These are phyloP conservation scores for Porites rus DNA, from an alignment of 92 coral and sea anemone genomes.

Conservation along the genomic window DNA sequence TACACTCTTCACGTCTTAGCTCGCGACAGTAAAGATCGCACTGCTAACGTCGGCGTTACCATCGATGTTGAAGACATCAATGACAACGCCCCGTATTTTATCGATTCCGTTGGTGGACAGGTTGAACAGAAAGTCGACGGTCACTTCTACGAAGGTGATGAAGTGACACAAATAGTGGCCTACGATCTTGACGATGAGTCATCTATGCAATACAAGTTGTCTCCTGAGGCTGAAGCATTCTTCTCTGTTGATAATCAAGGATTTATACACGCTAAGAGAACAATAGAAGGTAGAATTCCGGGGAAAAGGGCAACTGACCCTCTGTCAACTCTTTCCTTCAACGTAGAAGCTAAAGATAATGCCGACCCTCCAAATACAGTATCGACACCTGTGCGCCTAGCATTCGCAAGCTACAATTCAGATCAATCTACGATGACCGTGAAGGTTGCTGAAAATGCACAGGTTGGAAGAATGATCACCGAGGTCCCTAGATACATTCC, in stretches of 20 bases:
- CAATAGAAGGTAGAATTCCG: constrained; percentile 41
- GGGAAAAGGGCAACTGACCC: constrained; percentile 46
- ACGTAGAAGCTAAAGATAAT: constrained; percentile 67
- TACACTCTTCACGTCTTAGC: constrained; percentile 63
- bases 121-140: constrained; percentile 57
- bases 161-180: constrained; percentile 65
- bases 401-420: constrained; percentile 55
- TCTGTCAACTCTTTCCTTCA: constrained; percentile 44
- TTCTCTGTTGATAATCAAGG: constrained; percentile 71
- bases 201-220: constrained; percentile 63
- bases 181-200: constrained; percentile 71
- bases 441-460: constrained; percentile 64
- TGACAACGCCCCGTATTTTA: constrained; percentile 77
- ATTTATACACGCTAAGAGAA: constrained; percentile 50
- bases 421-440: constrained; percentile 51
- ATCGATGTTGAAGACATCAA: constrained; percentile 70
- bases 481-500: constrained; percentile 73
- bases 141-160: constrained; percentile 46
- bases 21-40: constrained; percentile 61
- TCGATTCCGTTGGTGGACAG: constrained; percentile 40
- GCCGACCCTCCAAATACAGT: constrained; percentile 73
- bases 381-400: constrained; percentile 60
- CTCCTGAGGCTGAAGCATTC: constrained; percentile 60
- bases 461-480: constrained; percentile 53
- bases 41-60: constrained; percentile 65